Base-by-base conservation (phyloP, 2,888 invertebrate species). In the Ochropleura plecta region DNA sequence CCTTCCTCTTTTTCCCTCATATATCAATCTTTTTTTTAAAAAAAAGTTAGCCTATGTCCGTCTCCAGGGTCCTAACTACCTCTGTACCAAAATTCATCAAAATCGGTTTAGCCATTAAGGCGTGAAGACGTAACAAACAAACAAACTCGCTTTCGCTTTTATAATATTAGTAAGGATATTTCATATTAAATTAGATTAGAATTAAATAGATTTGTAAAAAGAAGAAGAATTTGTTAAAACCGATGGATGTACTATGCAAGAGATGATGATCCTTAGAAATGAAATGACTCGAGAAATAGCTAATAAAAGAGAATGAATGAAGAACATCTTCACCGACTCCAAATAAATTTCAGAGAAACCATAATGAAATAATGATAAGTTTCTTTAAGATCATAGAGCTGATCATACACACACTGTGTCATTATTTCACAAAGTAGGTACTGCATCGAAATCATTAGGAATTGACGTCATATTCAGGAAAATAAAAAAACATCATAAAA, bases 381-480 rank as follows among this genome's bases (percentile, higher is more conserved):
- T 20, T 53, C 20, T 20, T 10, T 10, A 5, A 53, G 10, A 53
- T n/a, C 20, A 20, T 20, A 55, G 3, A 55, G 20, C 57, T 14
- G 30, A 30, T 30, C 30, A 30, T 30, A 30, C 30, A 30, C 30
- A 30, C 30, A 30, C 30, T 30, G 14, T 20, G 7, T 14, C 6
- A 65, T 30, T 66, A 30, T 10, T 44, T 66, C 30, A 44, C 18
- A 30, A 16, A 5, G 12, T 51, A 20, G 30, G 5, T 67, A 44
- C 67, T 46, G 18, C 14, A 18, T 0, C 2, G 8, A 20, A 60
- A 60, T n/a, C 30, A 30, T 57, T 57, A n/a, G 16, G 40, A 42
- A 3, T 51, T 66, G 42, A 70, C 49, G 49, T 70, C 49, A 66
- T 70, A 18, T 44, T 67, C 7, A 48, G 14, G 9, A 44, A 30